Conservation (phyloP, 2,113 vertebrate species). For the Fregata magnificens region DNA sequence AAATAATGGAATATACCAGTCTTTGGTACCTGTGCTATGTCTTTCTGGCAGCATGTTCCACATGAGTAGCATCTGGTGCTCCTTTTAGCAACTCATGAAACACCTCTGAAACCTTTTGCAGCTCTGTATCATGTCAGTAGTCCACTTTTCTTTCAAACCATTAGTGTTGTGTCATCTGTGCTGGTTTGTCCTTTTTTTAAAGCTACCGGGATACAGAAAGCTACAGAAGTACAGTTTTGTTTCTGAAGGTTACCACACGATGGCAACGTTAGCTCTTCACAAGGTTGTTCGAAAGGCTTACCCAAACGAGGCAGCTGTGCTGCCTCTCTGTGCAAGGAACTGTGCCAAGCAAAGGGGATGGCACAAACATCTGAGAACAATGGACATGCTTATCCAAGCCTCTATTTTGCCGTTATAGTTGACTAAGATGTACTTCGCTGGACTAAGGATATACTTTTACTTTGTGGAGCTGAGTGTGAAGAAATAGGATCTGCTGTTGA, state of each 20-base stretch:
- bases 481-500: background rate
- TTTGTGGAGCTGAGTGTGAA: background rate
- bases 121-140: accelerated
- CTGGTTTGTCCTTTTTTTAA: background rate
- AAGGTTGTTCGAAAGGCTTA: background rate
- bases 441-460: background rate
- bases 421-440: background rate
- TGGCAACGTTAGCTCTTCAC: background rate
- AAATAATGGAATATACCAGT: accelerated
- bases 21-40: background rate
- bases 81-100: background rate
- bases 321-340: accelerated
- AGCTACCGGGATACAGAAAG: accelerated
- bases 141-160: accelerated
- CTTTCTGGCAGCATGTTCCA: background rate
- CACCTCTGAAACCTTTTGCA: background rate
- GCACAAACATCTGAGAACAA: background rate
- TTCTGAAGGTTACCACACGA: background rate
- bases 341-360: background rate
- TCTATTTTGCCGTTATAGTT: background rate
- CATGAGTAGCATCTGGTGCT: background rate
- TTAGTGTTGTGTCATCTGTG: accelerated
- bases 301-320: background rate
- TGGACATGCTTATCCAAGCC: accelerated
- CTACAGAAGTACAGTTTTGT: accelerated